Conservation (phyloP, 2,113 vertebrate genomes). For the Albula glossodonta region DNA sequence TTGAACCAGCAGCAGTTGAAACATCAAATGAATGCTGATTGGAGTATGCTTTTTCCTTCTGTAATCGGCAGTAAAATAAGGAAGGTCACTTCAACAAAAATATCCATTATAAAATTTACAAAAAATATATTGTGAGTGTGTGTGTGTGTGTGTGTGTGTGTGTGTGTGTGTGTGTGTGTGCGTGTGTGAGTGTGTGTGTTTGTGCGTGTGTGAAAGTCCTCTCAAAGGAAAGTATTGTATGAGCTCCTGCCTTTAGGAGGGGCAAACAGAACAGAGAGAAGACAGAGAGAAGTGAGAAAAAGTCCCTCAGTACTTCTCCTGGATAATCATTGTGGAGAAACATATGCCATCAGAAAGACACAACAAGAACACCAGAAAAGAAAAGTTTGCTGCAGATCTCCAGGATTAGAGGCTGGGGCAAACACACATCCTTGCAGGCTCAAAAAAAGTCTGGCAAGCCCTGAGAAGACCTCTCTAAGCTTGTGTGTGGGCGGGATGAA, state of each 20-base stretch:
- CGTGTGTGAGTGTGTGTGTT: no score
- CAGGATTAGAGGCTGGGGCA: background rate
- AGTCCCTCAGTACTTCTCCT: background rate
- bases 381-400: background rate
- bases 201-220: background rate
- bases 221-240: background rate
- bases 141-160: background rate
- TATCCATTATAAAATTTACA: conserved; percentile 70
- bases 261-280: background rate
- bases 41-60: conserved; percentile 21
- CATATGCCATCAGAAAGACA: conserved; percentile 7
- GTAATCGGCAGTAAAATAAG: conserved; percentile 55
- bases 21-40: conserved; percentile 43
- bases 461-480: conserved; percentile 8
- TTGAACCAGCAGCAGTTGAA: conserved; percentile 34
- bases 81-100: conserved; percentile 70
- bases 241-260: background rate
- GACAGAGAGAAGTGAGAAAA: background rate
- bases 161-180: background rate
- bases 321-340: background rate
- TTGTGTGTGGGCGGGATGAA: conserved; percentile 5
- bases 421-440: background rate
- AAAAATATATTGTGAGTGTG: conserved; percentile 29
- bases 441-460: background rate
- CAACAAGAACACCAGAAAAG: background rate